Percentiles rank a stretch among this genome's conserved stretches.
phyloP scores from a whole-genome alignment of 2,888 invertebrate genomes.

The Harpalus rubripes region DNA sequence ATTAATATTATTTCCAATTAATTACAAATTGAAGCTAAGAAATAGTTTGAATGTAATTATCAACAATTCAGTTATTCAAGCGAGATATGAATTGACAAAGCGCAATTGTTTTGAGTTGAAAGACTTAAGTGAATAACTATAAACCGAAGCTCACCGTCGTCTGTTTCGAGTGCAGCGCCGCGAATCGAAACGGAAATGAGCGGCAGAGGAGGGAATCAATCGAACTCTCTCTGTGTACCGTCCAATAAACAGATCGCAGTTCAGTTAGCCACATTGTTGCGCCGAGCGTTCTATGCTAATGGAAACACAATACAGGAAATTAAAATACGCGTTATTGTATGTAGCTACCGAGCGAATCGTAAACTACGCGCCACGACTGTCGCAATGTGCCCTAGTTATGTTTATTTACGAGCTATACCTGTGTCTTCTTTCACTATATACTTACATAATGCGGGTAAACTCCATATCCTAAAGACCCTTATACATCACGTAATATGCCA shows the following conservation, averaged over 20 bases:
- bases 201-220: conserved; percentile 48
- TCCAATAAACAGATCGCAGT: conserved; percentile 41
- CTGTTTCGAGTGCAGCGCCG: conserved; percentile 14
- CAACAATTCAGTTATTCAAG: conserved; percentile 16
- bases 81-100: conserved; percentile 7
- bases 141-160: neutral
- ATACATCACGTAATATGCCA: no score
- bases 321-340: conserved; percentile 73
- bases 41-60: conserved; percentile 14
- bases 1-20: no score
- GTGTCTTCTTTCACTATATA: neutral
- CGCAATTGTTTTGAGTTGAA: conserved; percentile 20
- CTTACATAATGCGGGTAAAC: no score
- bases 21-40: no score
- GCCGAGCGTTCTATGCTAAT: conserved; percentile 70
- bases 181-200: conserved; percentile 51
- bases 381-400: conserved; percentile 29
- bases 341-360: conserved; percentile 33
- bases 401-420: conserved; percentile 30
- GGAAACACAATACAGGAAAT: conserved; percentile 77
- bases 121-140: neutral
- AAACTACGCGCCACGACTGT: conserved; percentile 1
- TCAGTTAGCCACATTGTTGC: conserved; percentile 57
- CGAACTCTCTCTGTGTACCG: conserved; percentile 30
- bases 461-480: no score